These are phyloP conservation scores for Diplosoma virens DNA, from an alignment of 23 tunicate genomes.

Conservation along the genomic window DNA sequence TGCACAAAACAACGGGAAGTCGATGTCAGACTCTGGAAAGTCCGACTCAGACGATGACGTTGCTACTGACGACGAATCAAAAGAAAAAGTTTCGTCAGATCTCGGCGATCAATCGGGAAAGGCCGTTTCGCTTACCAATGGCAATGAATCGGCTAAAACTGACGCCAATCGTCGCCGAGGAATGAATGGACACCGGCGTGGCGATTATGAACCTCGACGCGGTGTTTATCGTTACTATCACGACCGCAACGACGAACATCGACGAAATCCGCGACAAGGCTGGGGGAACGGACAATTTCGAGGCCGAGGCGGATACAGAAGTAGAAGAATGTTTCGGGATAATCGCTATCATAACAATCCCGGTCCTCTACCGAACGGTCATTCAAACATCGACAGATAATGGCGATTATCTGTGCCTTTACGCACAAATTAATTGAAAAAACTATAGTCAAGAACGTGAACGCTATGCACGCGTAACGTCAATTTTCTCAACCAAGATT, in stretches of 20 bases:
- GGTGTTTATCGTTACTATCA: neutral
- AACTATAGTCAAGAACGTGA: no score
- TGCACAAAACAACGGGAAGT: constrained; percentile 19
- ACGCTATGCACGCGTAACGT: no score
- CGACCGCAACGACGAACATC: neutral
- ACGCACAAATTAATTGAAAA: no score
- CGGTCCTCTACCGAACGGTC: no score
- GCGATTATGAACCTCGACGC: neutral
- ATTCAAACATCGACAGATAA: no score
- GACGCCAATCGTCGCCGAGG: neutral
- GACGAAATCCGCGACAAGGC: neutral
- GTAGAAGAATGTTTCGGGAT: constrained; percentile 1
- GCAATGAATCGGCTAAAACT: neutral
- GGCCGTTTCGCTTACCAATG: neutral
- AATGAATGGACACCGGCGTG: neutral
- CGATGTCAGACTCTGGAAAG: neutral
- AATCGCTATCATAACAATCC: neutral
- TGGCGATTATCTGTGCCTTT: no score
- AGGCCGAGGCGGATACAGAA: neutral
- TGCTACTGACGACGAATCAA: neutral
- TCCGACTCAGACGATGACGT: constrained; percentile 3
- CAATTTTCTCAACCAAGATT: no score
- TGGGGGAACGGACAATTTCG: no score
- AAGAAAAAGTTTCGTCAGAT: neutral
- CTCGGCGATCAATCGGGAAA: neutral